Percentiles rank a stretch among this genome's conserved stretches.
phyloP scores from a whole-genome alignment of 2,888 invertebrate species.

The Chrysomela aeneicollis region DNA sequence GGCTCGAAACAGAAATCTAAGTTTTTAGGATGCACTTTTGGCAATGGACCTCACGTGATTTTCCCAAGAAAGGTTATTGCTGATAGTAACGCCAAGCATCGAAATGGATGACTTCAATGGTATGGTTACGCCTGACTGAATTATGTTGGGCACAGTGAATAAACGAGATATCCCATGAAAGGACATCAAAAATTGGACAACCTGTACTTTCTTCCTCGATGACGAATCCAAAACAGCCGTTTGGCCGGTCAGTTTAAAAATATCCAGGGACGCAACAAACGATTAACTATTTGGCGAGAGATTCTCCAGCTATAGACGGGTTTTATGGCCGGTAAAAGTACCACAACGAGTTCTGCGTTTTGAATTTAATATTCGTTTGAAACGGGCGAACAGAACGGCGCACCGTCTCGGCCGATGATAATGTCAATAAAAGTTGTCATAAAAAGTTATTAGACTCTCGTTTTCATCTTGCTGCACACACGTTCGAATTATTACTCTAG shows the following conservation, averaged over 20 bases:
- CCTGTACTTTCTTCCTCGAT: too few species aligned
- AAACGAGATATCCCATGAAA: too few species aligned
- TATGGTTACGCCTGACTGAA: too few species aligned
- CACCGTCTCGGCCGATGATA: neutral
- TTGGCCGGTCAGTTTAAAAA: conserved; percentile 9
- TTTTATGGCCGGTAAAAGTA: conserved; percentile 10
- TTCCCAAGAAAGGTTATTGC: too few species aligned
- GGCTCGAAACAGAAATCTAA: too few species aligned
- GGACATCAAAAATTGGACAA: too few species aligned
- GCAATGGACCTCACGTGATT: too few species aligned
- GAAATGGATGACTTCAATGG: too few species aligned
- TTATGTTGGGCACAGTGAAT: too few species aligned
- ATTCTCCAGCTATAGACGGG: conserved; percentile 13
- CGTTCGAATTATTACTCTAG: conserved; percentile 7
- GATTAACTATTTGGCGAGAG: conserved; percentile 17
- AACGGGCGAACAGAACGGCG: neutral
- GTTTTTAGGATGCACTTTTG: too few species aligned
- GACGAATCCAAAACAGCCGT: conserved; percentile 8
- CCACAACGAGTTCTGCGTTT: conserved; percentile 9
- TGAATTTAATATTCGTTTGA: conserved; percentile 5
- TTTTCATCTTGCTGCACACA: conserved; percentile 9
- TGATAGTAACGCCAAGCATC: too few species aligned
- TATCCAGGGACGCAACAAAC: neutral
- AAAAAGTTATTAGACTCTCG: conserved; percentile 11
- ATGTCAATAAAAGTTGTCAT: conserved; percentile 12